Percentiles rank a stretch among this genome's conserved stretches.
phyloP scores from a whole-genome alignment of 1,140 invertebrate species.

The Asbolus verrucosus region DNA sequence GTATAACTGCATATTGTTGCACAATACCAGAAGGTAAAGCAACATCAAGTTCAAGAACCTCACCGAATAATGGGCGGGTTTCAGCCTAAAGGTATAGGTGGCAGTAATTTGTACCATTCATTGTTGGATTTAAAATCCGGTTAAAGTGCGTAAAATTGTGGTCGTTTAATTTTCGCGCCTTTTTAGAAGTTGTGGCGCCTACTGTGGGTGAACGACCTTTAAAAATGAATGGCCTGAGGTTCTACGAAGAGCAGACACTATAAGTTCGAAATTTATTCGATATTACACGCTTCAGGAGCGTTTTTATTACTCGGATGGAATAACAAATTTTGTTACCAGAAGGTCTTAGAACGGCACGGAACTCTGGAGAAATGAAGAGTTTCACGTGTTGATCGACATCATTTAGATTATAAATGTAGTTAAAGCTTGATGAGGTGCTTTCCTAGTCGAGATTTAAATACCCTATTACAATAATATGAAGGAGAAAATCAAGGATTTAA shows the following conservation, averaged over 20 bases:
- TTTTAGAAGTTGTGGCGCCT: constrained; percentile 17
- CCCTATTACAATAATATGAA: no score
- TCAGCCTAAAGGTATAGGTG: constrained; percentile 5
- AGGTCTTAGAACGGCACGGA: no score
- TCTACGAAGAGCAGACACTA: neutral
- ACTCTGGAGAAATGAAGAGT: neutral
- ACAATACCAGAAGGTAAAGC: constrained; percentile 6
- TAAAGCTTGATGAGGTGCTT: no score
- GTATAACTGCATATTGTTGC: constrained; percentile 7
- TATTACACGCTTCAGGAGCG: constrained; percentile 34
- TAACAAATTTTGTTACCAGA: constrained; percentile 1
- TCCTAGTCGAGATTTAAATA: no score
- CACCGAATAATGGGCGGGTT: neutral
- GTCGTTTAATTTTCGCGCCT: constrained; percentile 3
- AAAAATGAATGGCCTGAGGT: neutral
- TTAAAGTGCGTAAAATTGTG: neutral
- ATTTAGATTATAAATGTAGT: neutral
- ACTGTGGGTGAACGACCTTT: constrained; percentile 19
- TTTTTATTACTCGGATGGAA: constrained; percentile 8
- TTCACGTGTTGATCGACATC: neutral
- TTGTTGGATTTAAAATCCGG: neutral
- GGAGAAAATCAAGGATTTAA: no score
- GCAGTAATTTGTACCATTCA: no score
- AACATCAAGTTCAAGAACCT: constrained; percentile 31
- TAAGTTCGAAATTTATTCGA: constrained; percentile 19